Conservation (phyloP, 2,888 invertebrate species). For the Odontothrips loti region DNA sequence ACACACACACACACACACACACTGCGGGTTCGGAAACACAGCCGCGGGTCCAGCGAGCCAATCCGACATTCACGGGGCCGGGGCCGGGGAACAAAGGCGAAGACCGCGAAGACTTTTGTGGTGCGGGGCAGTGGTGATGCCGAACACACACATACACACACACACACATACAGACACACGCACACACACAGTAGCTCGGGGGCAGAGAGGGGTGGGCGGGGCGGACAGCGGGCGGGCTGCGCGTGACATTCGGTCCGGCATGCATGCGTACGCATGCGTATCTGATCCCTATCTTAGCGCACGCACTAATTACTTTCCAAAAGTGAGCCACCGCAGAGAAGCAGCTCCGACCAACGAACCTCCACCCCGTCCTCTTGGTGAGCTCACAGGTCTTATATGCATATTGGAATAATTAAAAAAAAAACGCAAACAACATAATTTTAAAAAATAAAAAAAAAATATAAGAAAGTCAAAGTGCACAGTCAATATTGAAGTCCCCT, state of each 20-base stretch:
- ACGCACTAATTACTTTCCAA: slow-evolving; percentile 16
- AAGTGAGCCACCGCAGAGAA: neutral
- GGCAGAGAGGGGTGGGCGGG: neutral
- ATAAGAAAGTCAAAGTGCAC: neutral
- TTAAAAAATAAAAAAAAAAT: neutral
- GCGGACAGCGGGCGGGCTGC: neutral
- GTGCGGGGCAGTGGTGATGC: neutral
- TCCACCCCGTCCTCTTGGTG: no score
- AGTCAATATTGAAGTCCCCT: no score
- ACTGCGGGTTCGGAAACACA: neutral
- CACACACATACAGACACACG: neutral
- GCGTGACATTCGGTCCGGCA: neutral
- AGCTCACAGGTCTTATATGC: no score
- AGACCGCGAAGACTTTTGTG: no score
- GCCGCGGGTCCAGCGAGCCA: neutral
- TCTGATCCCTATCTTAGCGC: slow-evolving; percentile 22
- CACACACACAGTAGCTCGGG: neutral
- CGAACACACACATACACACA: neutral
- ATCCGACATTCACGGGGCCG: neutral
- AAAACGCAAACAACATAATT: neutral
- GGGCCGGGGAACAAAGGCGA: no score
- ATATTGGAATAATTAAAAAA: neutral
- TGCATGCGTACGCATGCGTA: neutral
- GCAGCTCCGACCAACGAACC: neutral
- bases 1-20: no score